Conservation (phyloP, 2,113 vertebrate species). For the Corythoichthys haematopterus region DNA sequence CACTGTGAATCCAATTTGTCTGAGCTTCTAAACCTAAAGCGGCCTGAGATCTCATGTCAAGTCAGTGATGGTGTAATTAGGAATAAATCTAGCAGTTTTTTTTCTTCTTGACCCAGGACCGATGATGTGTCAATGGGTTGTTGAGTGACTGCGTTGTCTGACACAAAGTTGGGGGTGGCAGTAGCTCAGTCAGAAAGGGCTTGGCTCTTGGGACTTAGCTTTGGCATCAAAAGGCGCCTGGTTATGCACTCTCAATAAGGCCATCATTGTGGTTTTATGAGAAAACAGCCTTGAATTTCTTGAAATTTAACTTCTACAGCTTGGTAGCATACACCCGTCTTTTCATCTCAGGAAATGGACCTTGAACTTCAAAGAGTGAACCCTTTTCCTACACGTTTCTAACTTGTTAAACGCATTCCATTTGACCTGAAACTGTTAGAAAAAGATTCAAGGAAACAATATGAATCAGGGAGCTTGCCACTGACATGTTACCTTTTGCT, state of each 20-base stretch:
- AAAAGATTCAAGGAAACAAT: too few relatives aligned
- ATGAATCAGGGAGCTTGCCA: too few relatives aligned
- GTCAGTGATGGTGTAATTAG: not conserved
- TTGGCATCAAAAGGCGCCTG: not conserved
- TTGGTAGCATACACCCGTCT: not conserved
- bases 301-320: not conserved
- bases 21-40: not conserved
- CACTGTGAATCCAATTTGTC: not conserved
- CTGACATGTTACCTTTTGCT: too few relatives aligned
- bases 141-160: not conserved
- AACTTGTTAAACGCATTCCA: too few relatives aligned
- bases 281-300: not conserved
- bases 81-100: not conserved
- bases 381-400: too few relatives aligned
- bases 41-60: not conserved
- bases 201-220: not conserved
- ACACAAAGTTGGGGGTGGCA: not conserved
- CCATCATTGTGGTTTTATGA: not conserved
- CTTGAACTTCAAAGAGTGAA: not conserved
- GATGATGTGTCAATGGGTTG: not conserved
- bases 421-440: too few relatives aligned
- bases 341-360: not conserved
- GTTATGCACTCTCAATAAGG: not conserved
- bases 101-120: not conserved
- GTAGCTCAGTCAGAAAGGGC: not conserved